Conservation (phyloP, 2,888 invertebrate genomes). For the Cheilosia soror region DNA sequence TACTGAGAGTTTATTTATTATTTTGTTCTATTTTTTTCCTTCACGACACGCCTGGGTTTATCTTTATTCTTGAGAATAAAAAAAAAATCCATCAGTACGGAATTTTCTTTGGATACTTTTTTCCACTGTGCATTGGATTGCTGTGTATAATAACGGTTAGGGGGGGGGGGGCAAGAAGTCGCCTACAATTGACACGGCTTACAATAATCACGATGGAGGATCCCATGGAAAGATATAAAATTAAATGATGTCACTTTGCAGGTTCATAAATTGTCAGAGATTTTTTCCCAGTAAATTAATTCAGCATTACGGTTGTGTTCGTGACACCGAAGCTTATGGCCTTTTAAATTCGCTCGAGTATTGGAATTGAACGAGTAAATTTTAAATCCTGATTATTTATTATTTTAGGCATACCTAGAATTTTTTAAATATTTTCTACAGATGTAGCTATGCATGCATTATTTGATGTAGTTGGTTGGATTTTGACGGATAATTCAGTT, state of each 20-base stretch:
- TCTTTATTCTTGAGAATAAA: neutral
- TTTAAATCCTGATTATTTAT: neutral
- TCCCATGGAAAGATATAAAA: constrained; percentile 39
- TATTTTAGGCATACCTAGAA: neutral
- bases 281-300: constrained; percentile 36
- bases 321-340: constrained; percentile 32
- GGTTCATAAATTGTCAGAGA: constrained; percentile 48
- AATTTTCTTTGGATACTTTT: neutral
- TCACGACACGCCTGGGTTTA: constrained; percentile 10
- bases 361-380: neutral
- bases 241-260: constrained; percentile 58
- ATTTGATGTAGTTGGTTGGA: no score
- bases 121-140: constrained; percentile 4
- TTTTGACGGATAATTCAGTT: no score
- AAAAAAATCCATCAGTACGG: no score
- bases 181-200: constrained; percentile 48
- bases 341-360: neutral
- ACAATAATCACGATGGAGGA: constrained; percentile 43
- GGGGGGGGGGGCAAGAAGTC: constrained; percentile 14
- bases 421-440: no score
- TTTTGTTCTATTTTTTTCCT: constrained; percentile 2
- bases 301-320: constrained; percentile 10
- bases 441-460: no score
- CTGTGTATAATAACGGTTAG: neutral
- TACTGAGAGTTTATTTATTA: constrained; percentile 35